Evolutionary conservation across 2,888 invertebrate species (phyloP).

Genomic region (Drosophila kuntzei): DNA sequence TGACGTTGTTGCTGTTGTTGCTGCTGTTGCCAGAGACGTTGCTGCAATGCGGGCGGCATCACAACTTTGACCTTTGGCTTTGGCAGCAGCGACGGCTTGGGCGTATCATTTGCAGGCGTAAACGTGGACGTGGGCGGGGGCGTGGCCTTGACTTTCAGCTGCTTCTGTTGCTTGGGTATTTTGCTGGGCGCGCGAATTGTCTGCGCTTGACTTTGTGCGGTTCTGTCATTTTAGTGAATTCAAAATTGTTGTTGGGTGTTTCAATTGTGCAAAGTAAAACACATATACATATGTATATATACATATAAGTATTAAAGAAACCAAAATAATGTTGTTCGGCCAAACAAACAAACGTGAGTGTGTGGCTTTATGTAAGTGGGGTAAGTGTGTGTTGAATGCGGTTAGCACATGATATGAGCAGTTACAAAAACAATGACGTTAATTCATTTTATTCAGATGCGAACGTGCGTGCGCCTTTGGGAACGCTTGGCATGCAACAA

Average conservation of each 20-base stretch:
- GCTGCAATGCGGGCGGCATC: conserved; percentile 80
- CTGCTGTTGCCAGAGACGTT: conserved; percentile 68
- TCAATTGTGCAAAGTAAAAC: conserved; percentile 77
- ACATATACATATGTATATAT: conserved; percentile 40
- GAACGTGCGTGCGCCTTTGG: conserved; percentile 30
- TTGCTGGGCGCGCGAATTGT: conserved; percentile 64
- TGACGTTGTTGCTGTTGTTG: conserved; percentile 42
- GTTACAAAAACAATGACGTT: conserved; percentile 73
- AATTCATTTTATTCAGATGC: conserved; percentile 64
- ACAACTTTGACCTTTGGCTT: conserved; percentile 85
- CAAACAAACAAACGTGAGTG: conserved; percentile 38
- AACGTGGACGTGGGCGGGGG: conserved; percentile 50
- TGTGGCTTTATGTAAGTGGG: conserved; percentile 23
- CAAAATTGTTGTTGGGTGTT: conserved; percentile 50
- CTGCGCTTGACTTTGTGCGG: conserved; percentile 68
- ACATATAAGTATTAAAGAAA: conserved; percentile 29
- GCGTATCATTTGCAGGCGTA: conserved; percentile 49
- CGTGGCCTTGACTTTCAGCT: conserved; percentile 44
- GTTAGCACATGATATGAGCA: conserved; percentile 77
- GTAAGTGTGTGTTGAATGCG: conserved; percentile 56
- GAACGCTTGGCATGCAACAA: conserved; percentile 46
- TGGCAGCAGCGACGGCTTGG: conserved; percentile 84
- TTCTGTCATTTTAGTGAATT: conserved; percentile 64
- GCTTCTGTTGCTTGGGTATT: conserved; percentile 67
- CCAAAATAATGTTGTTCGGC: conserved; percentile 28